phyloP scores from a whole-genome alignment of 2,113 vertebrate genomes.

The Phrynosoma blainvillii region DNA sequence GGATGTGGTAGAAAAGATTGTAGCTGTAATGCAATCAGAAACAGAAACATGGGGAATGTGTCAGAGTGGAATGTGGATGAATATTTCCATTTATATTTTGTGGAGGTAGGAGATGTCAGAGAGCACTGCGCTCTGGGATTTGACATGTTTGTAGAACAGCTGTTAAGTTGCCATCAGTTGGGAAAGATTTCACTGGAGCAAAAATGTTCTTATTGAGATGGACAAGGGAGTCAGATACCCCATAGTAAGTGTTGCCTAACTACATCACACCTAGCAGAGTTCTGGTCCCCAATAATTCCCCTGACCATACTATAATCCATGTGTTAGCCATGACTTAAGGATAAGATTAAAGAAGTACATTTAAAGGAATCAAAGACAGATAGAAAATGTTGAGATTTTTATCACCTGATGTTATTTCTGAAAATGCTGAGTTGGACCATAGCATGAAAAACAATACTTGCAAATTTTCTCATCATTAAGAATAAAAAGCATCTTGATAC shows the following conservation, averaged over 20 bases:
- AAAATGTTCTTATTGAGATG: background rate
- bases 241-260: background rate
- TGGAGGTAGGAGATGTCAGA: background rate
- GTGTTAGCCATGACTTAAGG: background rate
- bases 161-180: background rate
- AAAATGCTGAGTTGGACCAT: background rate
- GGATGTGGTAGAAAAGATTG: background rate
- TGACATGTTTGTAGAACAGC: background rate
- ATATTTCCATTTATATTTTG: background rate
- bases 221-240: background rate
- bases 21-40: background rate
- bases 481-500: no score
- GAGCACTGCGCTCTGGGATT: background rate
- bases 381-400: background rate
- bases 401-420: background rate
- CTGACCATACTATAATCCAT: background rate
- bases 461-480: no score
- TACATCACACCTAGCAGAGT: background rate
- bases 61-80: background rate
- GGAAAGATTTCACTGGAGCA: background rate
- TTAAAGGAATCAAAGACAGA: background rate
- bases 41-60: background rate
- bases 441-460: no score
- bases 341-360: background rate
- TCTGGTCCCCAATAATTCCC: background rate